These are phyloP conservation scores for Cyclargus thomasi DNA, from an alignment of 1,140 invertebrate species.

Conservation along the genomic window DNA sequence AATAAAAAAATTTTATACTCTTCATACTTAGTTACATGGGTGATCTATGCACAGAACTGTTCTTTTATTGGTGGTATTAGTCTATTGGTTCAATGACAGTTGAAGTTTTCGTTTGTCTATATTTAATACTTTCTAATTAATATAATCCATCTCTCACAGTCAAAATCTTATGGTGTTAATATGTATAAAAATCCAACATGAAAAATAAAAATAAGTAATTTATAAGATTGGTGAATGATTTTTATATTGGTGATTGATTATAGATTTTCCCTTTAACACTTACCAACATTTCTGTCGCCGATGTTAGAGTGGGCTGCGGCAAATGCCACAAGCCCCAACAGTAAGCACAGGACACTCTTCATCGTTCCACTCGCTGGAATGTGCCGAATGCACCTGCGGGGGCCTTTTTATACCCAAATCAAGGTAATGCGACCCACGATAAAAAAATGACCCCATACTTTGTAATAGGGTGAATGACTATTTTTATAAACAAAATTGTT, in stretches of 20 bases:
- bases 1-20: no score
- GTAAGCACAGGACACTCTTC: constrained; percentile 45
- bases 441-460: constrained; percentile 13
- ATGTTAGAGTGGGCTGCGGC: constrained; percentile 39
- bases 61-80: no score
- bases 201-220: no score
- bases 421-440: constrained; percentile 24
- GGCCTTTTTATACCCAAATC: constrained; percentile 41
- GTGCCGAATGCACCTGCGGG: constrained; percentile 19
- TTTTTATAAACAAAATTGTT: constrained; percentile 4
- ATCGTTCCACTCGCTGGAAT: constrained; percentile 39
- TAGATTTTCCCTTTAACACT: constrained; percentile 17
- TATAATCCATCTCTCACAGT: no score
- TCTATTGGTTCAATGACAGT: no score
- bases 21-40: no score
- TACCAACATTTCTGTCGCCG: constrained; percentile 38
- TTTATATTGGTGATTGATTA: constrained; percentile 2
- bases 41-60: no score
- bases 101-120: no score
- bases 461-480: background rate
- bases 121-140: no score
- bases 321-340: constrained; percentile 46
- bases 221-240: no score
- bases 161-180: no score
- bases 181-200: no score